Base-by-base conservation (phyloP, 2,888 invertebrate genomes). In the Trichogramma evanescens region DNA sequence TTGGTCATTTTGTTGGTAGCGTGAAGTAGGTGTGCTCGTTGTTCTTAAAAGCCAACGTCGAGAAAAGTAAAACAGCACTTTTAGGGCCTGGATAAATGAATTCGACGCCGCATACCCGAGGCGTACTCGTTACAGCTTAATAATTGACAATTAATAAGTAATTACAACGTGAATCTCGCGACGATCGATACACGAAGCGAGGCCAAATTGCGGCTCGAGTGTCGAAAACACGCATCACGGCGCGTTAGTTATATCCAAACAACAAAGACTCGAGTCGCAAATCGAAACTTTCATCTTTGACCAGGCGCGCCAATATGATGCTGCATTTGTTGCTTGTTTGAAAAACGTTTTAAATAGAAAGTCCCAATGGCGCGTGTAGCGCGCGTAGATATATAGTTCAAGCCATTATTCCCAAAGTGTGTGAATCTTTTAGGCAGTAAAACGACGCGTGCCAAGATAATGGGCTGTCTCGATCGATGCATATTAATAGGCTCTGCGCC, bases 1-100 rank as follows among this genome's bases (percentile, higher is more conserved):
- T 68, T 64, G 65, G 68, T 66, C 62, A 66, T 67, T 68, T 63
- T 64, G 60, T 66, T 55, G 54, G 63, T 69, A 70, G 70, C 26
- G 1, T 62, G 64, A 68, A 67, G 64, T 65, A 67, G 70, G 64
- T 61, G 69, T 66, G 67, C 61, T 66, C 48, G 50, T 58, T 40
- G 9, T 41, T 26, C 26, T 26, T 26, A 26, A 26, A 26, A 26
- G 26, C 26, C 26, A 26, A 26, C 26, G 3, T 2, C 26, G 26
- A 26, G 26, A 26, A 26, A 26, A 26, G 26, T 26, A 26, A 26
- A 26, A 26, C 26, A 26, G 8, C 45, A 45, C 45, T 26, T 26
- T 2, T 26, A 26, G 26, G 26, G 26, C 26, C 26, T 26, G 26
- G 26, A 26, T 26, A 26, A 26, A 26, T 26, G 26, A 26, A 26